Conservation (phyloP, 2,888 invertebrate genomes). For the Lottia gigantea region DNA sequence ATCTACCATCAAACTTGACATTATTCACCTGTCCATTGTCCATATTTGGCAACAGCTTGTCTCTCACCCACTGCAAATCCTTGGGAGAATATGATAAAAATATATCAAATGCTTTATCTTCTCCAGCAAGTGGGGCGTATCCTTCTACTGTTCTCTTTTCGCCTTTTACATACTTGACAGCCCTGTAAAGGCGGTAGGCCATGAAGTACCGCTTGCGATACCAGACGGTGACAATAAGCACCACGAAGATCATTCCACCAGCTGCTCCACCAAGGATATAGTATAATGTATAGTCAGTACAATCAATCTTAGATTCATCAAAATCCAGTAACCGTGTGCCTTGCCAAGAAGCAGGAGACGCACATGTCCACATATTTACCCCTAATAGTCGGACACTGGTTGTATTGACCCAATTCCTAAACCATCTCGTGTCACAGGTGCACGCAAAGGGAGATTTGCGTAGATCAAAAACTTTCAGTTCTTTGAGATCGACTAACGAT, state of each 20-base stretch:
- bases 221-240: constrained; percentile 15
- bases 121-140: constrained; percentile 27
- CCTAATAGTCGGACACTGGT: constrained; percentile 69
- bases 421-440: constrained; percentile 88
- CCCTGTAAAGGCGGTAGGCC: constrained; percentile 16
- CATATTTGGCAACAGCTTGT: constrained; percentile 36
- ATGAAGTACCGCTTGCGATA: constrained; percentile 31
- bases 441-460: constrained; percentile 91
- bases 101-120: constrained; percentile 29
- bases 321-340: constrained; percentile 41
- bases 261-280: constrained; percentile 32
- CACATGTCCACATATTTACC: constrained; percentile 37
- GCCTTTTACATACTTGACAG: background rate
- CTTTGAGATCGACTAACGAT: constrained; percentile 74
- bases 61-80: constrained; percentile 41
- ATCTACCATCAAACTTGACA: constrained; percentile 37
- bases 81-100: constrained; percentile 42
- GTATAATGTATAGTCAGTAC: constrained; percentile 33
- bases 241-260: constrained; percentile 25
- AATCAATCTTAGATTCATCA: constrained; percentile 42
- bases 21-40: constrained; percentile 34
- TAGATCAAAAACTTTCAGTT: constrained; percentile 74
- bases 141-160: background rate
- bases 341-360: constrained; percentile 41
- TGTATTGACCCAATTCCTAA: constrained; percentile 94